phyloP scores from a whole-genome alignment of 2,113 vertebrate genomes.

The Trinectes maculatus region DNA sequence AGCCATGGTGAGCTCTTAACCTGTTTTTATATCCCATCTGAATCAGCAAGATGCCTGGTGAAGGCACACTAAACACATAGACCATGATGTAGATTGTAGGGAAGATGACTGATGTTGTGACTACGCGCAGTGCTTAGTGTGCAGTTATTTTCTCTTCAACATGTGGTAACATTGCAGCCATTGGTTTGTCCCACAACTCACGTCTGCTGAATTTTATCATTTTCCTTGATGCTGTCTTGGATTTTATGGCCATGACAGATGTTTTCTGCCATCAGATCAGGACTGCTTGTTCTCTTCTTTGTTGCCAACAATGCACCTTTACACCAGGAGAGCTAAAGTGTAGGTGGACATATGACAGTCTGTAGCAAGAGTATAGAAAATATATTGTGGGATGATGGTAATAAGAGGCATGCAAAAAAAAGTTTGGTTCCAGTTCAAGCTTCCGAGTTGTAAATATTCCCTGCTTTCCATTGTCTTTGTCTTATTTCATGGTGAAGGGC shows the following conservation, averaged over 20 bases:
- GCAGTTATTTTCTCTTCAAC: neutral
- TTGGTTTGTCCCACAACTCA: neutral
- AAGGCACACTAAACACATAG: neutral
- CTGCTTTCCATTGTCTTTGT: too few relatives aligned
- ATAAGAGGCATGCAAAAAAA: too few relatives aligned
- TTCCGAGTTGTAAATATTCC: too few relatives aligned
- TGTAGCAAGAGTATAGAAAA: too few relatives aligned
- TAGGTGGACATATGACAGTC: too few relatives aligned
- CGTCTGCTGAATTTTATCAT: neutral
- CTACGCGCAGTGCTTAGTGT: neutral
- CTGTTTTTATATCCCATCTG: neutral
- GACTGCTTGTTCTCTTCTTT: neutral
- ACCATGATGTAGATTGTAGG: neutral
- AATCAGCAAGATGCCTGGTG: neutral
- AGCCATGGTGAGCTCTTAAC: slow-evolving; percentile 86
- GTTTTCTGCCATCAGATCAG: neutral
- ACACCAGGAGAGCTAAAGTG: neutral
- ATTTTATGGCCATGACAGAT: too few relatives aligned
- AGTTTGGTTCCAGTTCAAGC: too few relatives aligned
- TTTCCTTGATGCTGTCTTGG: neutral
- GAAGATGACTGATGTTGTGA: too few relatives aligned
- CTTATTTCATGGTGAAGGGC: too few relatives aligned
- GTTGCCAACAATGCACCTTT: too few relatives aligned
- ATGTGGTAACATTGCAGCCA: neutral
- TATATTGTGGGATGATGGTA: too few relatives aligned